Evolutionary conservation across 1,140 invertebrate species (phyloP).

Genomic region (Panagrolaimus sp.): DNA sequence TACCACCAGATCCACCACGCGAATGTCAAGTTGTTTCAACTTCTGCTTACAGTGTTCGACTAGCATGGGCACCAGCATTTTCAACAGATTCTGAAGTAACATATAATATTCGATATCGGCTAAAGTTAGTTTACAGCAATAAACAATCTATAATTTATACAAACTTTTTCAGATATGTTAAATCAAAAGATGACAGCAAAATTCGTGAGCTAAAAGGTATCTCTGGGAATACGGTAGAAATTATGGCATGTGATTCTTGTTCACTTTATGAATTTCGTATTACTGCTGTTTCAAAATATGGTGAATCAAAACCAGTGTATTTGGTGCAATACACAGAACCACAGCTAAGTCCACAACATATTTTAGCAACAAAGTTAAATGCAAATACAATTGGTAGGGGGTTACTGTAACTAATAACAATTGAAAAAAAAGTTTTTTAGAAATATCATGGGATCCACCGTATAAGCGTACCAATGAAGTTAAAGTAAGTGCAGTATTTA

Average conservation of each 20-base stretch:
- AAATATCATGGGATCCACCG: slow-evolving; percentile 56
- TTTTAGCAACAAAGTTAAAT: slow-evolving; percentile 52
- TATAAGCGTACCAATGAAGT: slow-evolving; percentile 53
- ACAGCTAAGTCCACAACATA: slow-evolving; percentile 56
- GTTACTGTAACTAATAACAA: no score
- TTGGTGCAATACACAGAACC: slow-evolving; percentile 57
- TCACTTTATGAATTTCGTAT: slow-evolving; percentile 57
- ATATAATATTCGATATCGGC: slow-evolving; percentile 54
- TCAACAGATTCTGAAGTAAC: slow-evolving; percentile 52
- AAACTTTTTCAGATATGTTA: slow-evolving; percentile 47
- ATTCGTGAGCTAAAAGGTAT: slow-evolving; percentile 53
- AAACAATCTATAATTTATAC: no score
- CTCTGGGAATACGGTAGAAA: slow-evolving; percentile 42
- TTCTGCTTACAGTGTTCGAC: slow-evolving; percentile 53
- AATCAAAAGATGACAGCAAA: slow-evolving; percentile 35
- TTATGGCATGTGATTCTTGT: slow-evolving; percentile 56
- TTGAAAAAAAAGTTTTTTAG: no score
- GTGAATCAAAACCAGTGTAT: slow-evolving; percentile 53
- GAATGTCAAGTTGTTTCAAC: slow-evolving; percentile 57
- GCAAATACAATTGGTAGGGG: slow-evolving; percentile 54
- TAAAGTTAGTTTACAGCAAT: slow-evolving; percentile 53
- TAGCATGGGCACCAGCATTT: slow-evolving; percentile 56
- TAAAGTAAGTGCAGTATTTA: slow-evolving; percentile 29
- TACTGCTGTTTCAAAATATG: slow-evolving; percentile 54
- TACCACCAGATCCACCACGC: slow-evolving; percentile 52